Conservation (phyloP, 2,113 vertebrate genomes). For the Haemorhous mexicanus region DNA sequence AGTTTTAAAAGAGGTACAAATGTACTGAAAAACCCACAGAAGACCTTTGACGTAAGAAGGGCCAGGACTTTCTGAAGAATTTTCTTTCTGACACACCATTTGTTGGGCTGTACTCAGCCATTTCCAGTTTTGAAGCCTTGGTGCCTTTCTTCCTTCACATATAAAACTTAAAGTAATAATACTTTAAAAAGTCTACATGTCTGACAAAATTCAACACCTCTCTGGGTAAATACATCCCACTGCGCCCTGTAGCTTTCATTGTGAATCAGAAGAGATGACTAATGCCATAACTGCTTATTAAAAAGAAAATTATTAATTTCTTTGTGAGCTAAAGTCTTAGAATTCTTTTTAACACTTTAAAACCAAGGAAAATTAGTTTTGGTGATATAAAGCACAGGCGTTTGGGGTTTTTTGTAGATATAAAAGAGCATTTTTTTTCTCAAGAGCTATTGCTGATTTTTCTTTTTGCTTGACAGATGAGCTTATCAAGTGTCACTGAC, state of each 20-base stretch:
- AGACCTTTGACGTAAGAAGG: neutral
- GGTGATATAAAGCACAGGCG: neutral
- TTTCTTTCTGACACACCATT: neutral
- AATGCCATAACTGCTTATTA: slow-evolving; percentile 56
- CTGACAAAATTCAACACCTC: slow-evolving; percentile 45
- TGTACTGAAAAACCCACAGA: neutral
- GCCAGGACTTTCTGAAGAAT: neutral
- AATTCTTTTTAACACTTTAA: slow-evolving; percentile 36
- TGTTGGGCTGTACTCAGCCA: neutral
- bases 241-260: slow-evolving; percentile 41
- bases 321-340: slow-evolving; percentile 29
- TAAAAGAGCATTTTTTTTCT: slow-evolving; percentile 19
- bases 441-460: slow-evolving; percentile 10
- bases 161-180: slow-evolving; percentile 29
- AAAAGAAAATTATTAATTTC: slow-evolving; percentile 51
- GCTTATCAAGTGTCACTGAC: slow-evolving; percentile 26
- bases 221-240: slow-evolving; percentile 28
- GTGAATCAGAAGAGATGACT: slow-evolving; percentile 70
- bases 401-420: neutral
- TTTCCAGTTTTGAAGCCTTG: slow-evolving; percentile 5
- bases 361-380: slow-evolving; percentile 11
- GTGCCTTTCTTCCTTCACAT: neutral
- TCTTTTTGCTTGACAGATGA: slow-evolving; percentile 50
- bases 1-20: neutral
- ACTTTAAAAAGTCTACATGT: slow-evolving; percentile 11